phyloP scores from a whole-genome alignment of 2,888 invertebrate genomes.

The Cataglyphis albicans region DNA sequence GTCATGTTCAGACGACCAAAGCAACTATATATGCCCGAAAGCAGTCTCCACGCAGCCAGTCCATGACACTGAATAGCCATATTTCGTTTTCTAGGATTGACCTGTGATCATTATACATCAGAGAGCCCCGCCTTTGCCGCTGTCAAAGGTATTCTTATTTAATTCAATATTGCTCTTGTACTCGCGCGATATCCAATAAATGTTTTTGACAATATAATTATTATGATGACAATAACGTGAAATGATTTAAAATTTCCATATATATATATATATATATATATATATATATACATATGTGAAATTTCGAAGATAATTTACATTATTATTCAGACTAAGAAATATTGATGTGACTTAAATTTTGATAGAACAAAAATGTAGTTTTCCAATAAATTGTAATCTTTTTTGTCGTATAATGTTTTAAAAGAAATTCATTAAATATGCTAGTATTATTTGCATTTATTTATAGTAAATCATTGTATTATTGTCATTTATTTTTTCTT shows the following conservation, averaged over 20 bases:
- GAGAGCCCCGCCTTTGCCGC: neutral
- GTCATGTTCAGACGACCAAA: constrained; percentile 75
- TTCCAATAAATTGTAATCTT: neutral
- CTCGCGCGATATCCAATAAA: neutral
- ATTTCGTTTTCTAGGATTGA: constrained; percentile 9
- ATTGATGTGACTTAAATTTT: neutral
- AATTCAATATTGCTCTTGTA: neutral
- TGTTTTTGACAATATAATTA: neutral
- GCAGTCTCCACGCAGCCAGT: constrained; percentile 37
- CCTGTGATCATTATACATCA: neutral
- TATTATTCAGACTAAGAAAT: neutral
- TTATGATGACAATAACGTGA: neutral
- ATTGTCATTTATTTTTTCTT: constrained; percentile 7
- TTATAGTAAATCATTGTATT: constrained; percentile 18
- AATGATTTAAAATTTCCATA: neutral
- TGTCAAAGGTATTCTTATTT: constrained; percentile 20
- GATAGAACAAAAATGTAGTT: too few species aligned
- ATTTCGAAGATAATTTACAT: neutral
- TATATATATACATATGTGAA: too few species aligned
- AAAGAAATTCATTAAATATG: neutral
- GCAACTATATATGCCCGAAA: constrained; percentile 81
- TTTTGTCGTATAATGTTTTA: neutral
- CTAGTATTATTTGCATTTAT: neutral
- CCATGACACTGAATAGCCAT: constrained; percentile 39
- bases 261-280: neutral